Base-by-base conservation (phyloP, 2,888 invertebrate genomes). In the Hirtodrosophila duncani region DNA sequence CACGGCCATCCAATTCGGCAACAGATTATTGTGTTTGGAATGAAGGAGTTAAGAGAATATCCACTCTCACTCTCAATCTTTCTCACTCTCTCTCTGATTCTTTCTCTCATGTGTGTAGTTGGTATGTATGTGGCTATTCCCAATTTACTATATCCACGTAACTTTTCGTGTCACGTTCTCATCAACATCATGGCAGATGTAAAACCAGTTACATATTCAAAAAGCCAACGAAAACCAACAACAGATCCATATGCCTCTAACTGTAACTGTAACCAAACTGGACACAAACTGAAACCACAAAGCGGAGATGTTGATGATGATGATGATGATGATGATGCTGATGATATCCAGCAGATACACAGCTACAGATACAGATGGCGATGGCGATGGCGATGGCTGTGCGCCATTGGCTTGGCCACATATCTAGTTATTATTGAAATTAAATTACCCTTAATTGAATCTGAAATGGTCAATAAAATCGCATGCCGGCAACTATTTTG, bases 361-460 rank as follows among this genome's bases (percentile, higher is more conserved):
- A 41, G 24, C 13, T 23, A 21, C 57, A 67, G 64, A 57, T 61
- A 58, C 53, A 44, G 41, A 55, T 10, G 29, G 5, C 31, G 30
- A 45, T 10, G 26, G 29, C 16, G 27, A 14, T 45, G 29, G 33
- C 16, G 36, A 6, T 33, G 16, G 26, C 24, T 49, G 17, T 45
- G 30, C 13, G 8, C 45, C 46, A 20, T 42, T 34, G 44, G 42
- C 8, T 44, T 53, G 56, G 46, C 24, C 65, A 39, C 52, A 63
- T 65, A 65, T 66, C 61, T 67, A 64, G 79, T 71, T 79, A 78
- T 78, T 77, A 78, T 78, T 78, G 74, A 79, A 78, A 79, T 78
- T 77, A 79, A 79, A 78, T 78, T 79, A 78, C 71, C 67, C 67
- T 63, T 77, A 79, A 78, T 78, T 78, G 78, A 77, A 79, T 74